phyloP scores from a whole-genome alignment of 2,888 invertebrate genomes.

The Conops quadrifasciatus region DNA sequence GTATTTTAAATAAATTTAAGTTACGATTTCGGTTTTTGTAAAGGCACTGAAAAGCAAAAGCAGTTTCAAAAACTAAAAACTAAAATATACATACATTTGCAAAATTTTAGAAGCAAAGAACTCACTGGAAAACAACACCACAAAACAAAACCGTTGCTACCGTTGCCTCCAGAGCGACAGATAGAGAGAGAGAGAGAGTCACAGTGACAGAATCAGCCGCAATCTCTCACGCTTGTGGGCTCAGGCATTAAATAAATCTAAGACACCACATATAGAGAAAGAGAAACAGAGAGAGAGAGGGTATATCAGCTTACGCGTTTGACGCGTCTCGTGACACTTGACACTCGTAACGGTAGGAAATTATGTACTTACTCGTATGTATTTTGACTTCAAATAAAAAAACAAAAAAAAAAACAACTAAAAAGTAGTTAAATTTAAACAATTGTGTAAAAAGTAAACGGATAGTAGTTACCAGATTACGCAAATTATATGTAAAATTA shows the following conservation, averaged over 20 bases:
- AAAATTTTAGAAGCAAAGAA: constrained; percentile 25
- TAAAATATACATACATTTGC: constrained; percentile 27
- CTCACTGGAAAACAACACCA: constrained; percentile 33
- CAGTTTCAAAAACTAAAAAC: background rate
- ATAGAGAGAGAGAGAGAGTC: background rate
- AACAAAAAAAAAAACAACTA: constrained; percentile 18
- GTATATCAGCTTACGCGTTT: too few species aligned
- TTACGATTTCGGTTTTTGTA: constrained; percentile 29
- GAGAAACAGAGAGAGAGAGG: too few species aligned
- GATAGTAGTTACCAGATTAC: constrained; percentile 20
- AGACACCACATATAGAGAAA: too few species aligned
- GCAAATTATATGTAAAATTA: constrained; percentile 36
- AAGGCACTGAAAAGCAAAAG: constrained; percentile 5
- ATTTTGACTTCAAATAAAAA: constrained; percentile 20
- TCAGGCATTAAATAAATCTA: too few species aligned
- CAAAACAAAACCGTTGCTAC: constrained; percentile 24
- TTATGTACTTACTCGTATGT: constrained; percentile 3
- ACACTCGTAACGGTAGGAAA: background rate
- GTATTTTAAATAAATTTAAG: constrained; percentile 22
- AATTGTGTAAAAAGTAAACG: constrained; percentile 31
- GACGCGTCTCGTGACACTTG: background rate
- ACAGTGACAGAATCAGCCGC: constrained; percentile 18
- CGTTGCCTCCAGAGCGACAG: constrained; percentile 13
- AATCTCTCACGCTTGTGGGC: too few species aligned
- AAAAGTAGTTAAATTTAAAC: constrained; percentile 19